Evolutionary conservation across 2,113 vertebrate genomes (phyloP), one percentile per base, ranked within the genome.

Genomic region (Malurus melanocephalus): DNA sequence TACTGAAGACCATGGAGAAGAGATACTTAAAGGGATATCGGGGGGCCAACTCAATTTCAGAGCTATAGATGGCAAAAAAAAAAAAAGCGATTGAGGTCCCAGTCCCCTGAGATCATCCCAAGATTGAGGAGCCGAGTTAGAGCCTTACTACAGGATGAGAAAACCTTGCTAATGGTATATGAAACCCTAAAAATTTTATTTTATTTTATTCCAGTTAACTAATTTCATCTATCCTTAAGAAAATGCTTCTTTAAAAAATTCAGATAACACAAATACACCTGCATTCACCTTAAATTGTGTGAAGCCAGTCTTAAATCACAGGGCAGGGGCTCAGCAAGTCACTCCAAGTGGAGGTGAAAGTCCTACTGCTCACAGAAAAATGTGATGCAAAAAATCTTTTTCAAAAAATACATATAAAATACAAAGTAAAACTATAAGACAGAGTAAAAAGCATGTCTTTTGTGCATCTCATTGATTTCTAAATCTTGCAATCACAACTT

Each of bases 281-380:
- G 8, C 5, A 26, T 75, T 82, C 91, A 68, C 46, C 88, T 93
- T 85, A 93, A 89, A 88, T 95, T 69, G 72, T 14, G 20, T 51
- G 80, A 94, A 59, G 59, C 28, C n/a, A 45, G 20, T 88, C 80
- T 80, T 67, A 27, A 42, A 91, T 88, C 53, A 42, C 5, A 62
- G 80, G 61, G 40, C 55, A 62, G 32, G 46, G 62, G 78, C 66
- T 88, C 71, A 72, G 40, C 89, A 94, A 88, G 60, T 88, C 72
- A 91, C 13, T 30, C 45, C 66, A 87, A 14, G 19, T 6, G 89
- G 32, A 77, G 45, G 65, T 8, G 27, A 76, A 93, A 83, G 28
- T 52, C 61, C 59, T 87, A 78, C 65, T 60, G 52, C 40, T 62
- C 69, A 68, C 61, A 59, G 16, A 66, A 28, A 60, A 74, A 28